These are phyloP conservation scores for Platygyra sinensis DNA, from an alignment of 64 coral and sea anemone genomes.

Conservation along the genomic window DNA sequence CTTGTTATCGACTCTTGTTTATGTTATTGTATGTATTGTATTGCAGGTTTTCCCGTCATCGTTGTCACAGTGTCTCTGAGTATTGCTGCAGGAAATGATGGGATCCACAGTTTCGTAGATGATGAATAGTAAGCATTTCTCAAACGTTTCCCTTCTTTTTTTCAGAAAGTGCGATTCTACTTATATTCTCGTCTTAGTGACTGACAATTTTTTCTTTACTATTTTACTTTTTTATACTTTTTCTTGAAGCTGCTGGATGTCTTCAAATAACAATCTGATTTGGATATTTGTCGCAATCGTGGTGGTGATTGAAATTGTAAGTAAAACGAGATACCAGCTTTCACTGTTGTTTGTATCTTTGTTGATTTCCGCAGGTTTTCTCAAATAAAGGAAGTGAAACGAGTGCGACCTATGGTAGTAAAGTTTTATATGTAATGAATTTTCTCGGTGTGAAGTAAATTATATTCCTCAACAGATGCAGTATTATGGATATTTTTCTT, in stretches of 20 bases:
- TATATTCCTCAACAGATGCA: too few relatives aligned
- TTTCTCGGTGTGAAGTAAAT: too few relatives aligned
- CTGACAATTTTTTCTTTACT: neutral
- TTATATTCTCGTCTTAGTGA: too few relatives aligned
- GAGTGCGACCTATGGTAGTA: too few relatives aligned
- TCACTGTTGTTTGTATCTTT: neutral
- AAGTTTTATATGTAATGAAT: too few relatives aligned
- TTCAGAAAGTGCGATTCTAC: neutral
- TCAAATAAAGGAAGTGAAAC: too few relatives aligned
- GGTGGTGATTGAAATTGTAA: neutral
- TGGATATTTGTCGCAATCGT: neutral
- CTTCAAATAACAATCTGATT: neutral
- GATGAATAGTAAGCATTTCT: constrained; percentile 11
- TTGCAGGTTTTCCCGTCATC: neutral
- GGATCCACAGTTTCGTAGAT: neutral
- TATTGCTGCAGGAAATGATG: constrained; percentile 7
- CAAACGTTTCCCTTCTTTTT: neutral
- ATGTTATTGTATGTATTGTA: neutral
- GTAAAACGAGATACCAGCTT: neutral
- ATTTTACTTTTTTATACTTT: neutral
- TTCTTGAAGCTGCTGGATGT: neutral
- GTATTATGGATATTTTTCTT: too few relatives aligned
- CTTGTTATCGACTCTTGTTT: too few relatives aligned
- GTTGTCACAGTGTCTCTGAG: neutral
- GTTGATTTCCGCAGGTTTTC: too few relatives aligned